A percentile compares a stretch with the other conserved stretches of the same genome.
Conservation (phyloP, 37 sponge, comb jelly and placozoan species). For the Hexactinellida sp. region DNA sequence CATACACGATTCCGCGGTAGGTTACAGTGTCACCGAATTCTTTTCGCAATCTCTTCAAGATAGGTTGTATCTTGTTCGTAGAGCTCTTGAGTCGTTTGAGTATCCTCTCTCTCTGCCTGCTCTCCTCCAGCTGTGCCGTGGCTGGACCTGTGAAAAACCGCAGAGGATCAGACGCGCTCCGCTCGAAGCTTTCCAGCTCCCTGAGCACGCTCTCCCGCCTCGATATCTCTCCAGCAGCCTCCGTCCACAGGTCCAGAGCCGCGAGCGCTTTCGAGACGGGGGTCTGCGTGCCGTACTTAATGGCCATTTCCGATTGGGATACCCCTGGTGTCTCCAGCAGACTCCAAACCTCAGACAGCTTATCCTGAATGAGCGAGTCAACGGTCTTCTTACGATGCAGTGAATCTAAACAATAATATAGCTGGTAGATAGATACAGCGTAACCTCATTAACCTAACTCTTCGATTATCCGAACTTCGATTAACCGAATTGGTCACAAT, state of each 20-base stretch:
- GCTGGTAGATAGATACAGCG: no score
- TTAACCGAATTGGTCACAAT: no score
- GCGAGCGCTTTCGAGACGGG: not conserved
- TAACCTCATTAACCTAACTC: no score
- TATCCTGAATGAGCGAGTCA: not conserved
- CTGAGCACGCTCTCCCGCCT: not conserved
- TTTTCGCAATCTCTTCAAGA: constrained; percentile 2
- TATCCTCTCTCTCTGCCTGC: not conserved
- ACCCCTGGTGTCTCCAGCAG: not conserved
- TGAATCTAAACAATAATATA: no score
- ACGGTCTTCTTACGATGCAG: no score
- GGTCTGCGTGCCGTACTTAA: not conserved
- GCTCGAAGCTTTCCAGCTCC: not conserved
- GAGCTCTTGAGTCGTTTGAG: not conserved
- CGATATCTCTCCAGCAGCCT: not conserved
- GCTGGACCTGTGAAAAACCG: constrained; percentile 10
- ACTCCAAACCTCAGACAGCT: not conserved
- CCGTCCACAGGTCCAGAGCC: not conserved
- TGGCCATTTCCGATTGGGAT: not conserved
- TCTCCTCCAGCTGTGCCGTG: not conserved
- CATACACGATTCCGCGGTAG: not conserved
- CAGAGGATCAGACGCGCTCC: constrained; percentile 1
- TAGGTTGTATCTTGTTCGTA: not conserved
- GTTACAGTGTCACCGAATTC: constrained; percentile 26
- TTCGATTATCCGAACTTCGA: no score